Evolutionary conservation across 2,113 vertebrate species (phyloP).

Genomic region (Oxyruncus cristatus): DNA sequence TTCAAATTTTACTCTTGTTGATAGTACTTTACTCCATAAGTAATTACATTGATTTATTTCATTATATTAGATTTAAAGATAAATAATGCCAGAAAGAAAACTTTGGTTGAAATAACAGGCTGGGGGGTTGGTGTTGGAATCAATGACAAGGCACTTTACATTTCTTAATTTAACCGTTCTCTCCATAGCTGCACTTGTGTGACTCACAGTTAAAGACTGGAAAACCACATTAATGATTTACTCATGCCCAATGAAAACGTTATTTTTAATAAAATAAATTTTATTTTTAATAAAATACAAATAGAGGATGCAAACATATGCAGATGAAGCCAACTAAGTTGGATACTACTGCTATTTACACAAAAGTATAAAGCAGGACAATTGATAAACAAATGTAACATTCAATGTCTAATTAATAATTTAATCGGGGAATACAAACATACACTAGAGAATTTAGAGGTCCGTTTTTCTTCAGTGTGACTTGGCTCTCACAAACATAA

Average conservation of each 20-base stretch:
- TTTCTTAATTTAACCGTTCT: neutral
- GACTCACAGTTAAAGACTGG: neutral
- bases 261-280: neutral
- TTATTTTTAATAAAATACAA: neutral
- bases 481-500: neutral
- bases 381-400: neutral
- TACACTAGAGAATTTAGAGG: neutral
- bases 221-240: neutral
- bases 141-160: neutral
- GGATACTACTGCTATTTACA: neutral
- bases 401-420: neutral
- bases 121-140: neutral
- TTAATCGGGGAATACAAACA: neutral
- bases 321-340: neutral
- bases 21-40: neutral
- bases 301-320: neutral
- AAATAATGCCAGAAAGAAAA: neutral
- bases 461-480: neutral
- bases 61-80: neutral
- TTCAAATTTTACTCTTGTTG: neutral
- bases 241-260: neutral
- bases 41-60: neutral
- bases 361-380: neutral
- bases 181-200: neutral
- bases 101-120: neutral